Conservation (phyloP, 2,797 vertebrate species). For the Cynodonichthys magdalenae region DNA sequence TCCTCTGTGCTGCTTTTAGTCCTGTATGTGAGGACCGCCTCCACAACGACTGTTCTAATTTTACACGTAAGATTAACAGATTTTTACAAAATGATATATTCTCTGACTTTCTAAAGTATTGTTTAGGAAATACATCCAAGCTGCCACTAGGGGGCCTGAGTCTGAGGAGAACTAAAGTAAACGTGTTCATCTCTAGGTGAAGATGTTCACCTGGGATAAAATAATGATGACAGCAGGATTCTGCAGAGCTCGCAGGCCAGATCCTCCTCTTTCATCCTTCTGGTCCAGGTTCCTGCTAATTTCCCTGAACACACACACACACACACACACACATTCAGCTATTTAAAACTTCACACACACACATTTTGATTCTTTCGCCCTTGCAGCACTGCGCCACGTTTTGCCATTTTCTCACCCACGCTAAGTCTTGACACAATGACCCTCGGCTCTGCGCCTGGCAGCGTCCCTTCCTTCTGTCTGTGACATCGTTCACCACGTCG, state of each 20-base stretch:
- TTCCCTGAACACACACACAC: no score
- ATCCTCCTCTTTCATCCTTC: constrained; percentile 20
- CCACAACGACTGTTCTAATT: no score
- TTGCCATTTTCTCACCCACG: constrained; percentile 38
- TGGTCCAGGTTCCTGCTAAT: constrained; percentile 8
- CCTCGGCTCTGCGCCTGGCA: constrained; percentile 44
- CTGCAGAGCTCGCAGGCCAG: no score
- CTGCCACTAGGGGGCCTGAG: constrained; percentile 35
- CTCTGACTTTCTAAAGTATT: not conserved
- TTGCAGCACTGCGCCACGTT: constrained; percentile 20
- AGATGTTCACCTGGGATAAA: no score
- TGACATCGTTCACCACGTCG: constrained; percentile 68
- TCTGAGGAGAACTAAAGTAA: constrained; percentile 6
- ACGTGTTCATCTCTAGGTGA: no score
- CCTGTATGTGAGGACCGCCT: no score
- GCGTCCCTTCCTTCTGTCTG: constrained; percentile 46
- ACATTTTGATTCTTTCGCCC: no score
- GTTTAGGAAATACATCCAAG: not conserved
- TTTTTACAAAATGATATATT: not conserved
- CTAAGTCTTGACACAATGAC: constrained; percentile 54
- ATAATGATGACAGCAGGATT: no score
- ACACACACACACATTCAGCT: no score
- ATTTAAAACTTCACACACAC: no score
- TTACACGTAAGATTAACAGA: no score
- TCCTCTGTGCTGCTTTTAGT: no score